Evolutionary conservation across 1,140 invertebrate species (phyloP).

Genomic region (Aporrectodea caliginosa): DNA sequence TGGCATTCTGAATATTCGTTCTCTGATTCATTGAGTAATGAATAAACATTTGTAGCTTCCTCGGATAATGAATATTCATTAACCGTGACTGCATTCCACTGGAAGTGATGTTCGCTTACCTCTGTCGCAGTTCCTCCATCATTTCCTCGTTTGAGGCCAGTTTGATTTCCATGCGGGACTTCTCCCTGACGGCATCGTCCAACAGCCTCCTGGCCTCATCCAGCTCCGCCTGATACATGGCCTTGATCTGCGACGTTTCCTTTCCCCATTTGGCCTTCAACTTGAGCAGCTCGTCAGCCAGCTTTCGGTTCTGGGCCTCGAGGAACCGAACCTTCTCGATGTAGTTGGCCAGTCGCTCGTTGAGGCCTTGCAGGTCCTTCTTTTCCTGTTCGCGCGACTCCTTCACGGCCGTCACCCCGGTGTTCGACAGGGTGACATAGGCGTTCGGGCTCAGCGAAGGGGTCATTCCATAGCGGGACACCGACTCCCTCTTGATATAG

Average conservation of each 20-base stretch:
- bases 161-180: slow-evolving; percentile 33
- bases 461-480: background rate
- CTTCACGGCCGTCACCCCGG: slow-evolving; percentile 53
- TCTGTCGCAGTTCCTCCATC: slow-evolving; percentile 42
- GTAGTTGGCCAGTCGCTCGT: slow-evolving; percentile 33
- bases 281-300: slow-evolving; percentile 31
- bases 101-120: too few species aligned
- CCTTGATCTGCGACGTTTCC: slow-evolving; percentile 33
- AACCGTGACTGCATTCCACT: too few species aligned
- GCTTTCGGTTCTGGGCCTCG: slow-evolving; percentile 33
- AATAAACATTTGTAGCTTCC: too few species aligned
- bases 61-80: too few species aligned
- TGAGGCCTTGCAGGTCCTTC: slow-evolving; percentile 36
- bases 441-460: background rate
- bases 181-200: slow-evolving; percentile 36
- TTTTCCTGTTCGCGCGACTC: slow-evolving; percentile 52
- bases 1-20: too few species aligned
- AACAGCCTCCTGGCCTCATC: slow-evolving; percentile 39
- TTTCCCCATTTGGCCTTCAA: slow-evolving; percentile 33
- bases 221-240: slow-evolving; percentile 34
- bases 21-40: too few species aligned
- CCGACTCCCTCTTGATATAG: background rate
- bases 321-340: slow-evolving; percentile 36
- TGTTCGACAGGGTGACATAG: slow-evolving; percentile 30
- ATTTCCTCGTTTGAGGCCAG: slow-evolving; percentile 38